These are phyloP conservation scores for Eremobia ochroleuca DNA, from an alignment of 2,888 invertebrate species.

Conservation along the genomic window DNA sequence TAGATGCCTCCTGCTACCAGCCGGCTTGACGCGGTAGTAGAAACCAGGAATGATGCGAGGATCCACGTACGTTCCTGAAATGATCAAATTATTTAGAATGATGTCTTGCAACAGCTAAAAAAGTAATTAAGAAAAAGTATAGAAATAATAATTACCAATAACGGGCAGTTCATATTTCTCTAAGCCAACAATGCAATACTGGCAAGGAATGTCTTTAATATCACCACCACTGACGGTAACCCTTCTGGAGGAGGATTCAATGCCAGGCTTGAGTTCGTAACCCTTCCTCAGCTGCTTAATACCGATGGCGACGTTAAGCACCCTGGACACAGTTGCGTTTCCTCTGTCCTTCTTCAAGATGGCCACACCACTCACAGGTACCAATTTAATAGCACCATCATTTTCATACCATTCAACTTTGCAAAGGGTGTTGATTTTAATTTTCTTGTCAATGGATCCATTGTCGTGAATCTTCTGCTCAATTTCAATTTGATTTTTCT, in stretches of 20 bases:
- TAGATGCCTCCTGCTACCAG: slow-evolving; percentile 92
- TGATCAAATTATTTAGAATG: slow-evolving; percentile 2
- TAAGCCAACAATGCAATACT: slow-evolving; percentile 92
- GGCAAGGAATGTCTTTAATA: slow-evolving; percentile 93
- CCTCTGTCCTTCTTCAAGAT: slow-evolving; percentile 89
- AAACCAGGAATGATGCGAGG: slow-evolving; percentile 94
- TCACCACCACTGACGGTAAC: slow-evolving; percentile 92
- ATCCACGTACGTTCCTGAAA: slow-evolving; percentile 93
- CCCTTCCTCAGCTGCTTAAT: slow-evolving; percentile 90
- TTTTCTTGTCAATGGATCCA: slow-evolving; percentile 91
- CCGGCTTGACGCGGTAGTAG: slow-evolving; percentile 93
- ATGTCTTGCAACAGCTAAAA: not conserved
- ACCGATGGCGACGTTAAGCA: slow-evolving; percentile 91
- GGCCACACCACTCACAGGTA: slow-evolving; percentile 91
- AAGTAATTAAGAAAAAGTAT: not conserved
- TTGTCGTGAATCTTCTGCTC: slow-evolving; percentile 86
- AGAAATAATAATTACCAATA: slow-evolving; percentile 89
- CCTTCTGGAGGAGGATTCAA: slow-evolving; percentile 92
- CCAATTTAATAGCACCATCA: slow-evolving; percentile 91
- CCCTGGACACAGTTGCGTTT: slow-evolving; percentile 89
- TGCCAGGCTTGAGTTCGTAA: slow-evolving; percentile 92
- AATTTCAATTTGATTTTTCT: slow-evolving; percentile 89
- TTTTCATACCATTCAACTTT: slow-evolving; percentile 94
- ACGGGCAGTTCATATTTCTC: slow-evolving; percentile 93
- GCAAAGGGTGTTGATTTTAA: slow-evolving; percentile 91